Conservation (phyloP, 1,140 invertebrate genomes). For the Panagrolaimus sp. region DNA sequence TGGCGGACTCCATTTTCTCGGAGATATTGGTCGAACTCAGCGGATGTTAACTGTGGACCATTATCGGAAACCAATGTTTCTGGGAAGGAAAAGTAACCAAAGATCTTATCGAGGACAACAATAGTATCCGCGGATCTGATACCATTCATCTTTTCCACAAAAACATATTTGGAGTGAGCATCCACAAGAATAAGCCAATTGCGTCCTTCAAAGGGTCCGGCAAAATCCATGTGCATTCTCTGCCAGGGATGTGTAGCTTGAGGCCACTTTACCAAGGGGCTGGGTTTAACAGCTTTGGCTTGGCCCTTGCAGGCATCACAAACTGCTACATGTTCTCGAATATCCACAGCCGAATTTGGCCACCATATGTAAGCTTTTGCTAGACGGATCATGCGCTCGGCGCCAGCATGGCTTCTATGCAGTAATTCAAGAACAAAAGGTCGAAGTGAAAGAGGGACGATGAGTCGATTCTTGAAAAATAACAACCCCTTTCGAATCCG, state of each 20-base stretch:
- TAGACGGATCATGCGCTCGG: constrained; percentile 51
- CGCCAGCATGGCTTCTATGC: constrained; percentile 45
- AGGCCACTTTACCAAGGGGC: background rate
- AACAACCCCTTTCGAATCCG: no score
- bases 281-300: background rate
- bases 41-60: background rate
- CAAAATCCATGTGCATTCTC: background rate
- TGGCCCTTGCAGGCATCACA: background rate
- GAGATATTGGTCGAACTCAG: background rate
- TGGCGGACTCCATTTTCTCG: background rate
- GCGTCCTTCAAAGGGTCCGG: background rate
- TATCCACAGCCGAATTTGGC: background rate
- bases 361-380: constrained; percentile 39
- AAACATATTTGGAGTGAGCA: background rate
- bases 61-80: background rate
- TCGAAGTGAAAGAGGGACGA: constrained; percentile 37
- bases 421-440: constrained; percentile 38
- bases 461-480: no score
- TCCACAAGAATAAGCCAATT: background rate
- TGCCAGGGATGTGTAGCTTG: background rate
- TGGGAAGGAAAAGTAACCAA: no score
- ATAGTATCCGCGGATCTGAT: background rate
- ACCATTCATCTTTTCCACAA: background rate
- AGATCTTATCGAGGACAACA: background rate
- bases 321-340: background rate